Conservation (phyloP, 2,888 invertebrate species). For the Dromius quadrimaculatus region DNA sequence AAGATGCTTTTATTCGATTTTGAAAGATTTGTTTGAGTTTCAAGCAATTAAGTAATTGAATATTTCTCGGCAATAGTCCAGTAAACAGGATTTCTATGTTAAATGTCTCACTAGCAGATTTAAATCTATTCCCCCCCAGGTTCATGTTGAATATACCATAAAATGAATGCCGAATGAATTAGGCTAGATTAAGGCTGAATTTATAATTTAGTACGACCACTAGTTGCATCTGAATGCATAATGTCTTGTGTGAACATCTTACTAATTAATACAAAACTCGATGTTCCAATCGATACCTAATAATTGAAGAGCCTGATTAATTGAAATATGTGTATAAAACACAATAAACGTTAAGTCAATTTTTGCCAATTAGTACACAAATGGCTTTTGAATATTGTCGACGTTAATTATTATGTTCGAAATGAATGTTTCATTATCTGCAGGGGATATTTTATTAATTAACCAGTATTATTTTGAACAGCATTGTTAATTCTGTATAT, state of each 20-base stretch:
- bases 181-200: background rate
- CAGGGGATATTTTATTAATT: slow-evolving; percentile 33
- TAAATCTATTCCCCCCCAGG: too few species aligned
- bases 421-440: slow-evolving; percentile 32
- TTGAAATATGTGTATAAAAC: slow-evolving; percentile 12
- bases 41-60: too few species aligned
- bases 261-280: slow-evolving; percentile 5
- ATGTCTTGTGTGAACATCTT: slow-evolving; percentile 15
- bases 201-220: slow-evolving; percentile 15
- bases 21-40: too few species aligned
- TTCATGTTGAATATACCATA: too few species aligned
- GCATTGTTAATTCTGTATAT: slow-evolving; percentile 5
- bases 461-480: slow-evolving; percentile 17
- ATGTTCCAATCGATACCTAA: slow-evolving; percentile 7
- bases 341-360: slow-evolving; percentile 18
- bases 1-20: too few species aligned
- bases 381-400: slow-evolving; percentile 21
- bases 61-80: too few species aligned
- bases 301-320: too few species aligned
- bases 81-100: too few species aligned
- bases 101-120: too few species aligned
- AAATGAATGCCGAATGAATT: background rate
- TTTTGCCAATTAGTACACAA: slow-evolving; percentile 3
- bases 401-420: slow-evolving; percentile 16
- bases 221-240: slow-evolving; percentile 18